Evolutionary conservation across 2,113 vertebrate genomes (phyloP).

Genomic region (Leptocoma aspasia): DNA sequence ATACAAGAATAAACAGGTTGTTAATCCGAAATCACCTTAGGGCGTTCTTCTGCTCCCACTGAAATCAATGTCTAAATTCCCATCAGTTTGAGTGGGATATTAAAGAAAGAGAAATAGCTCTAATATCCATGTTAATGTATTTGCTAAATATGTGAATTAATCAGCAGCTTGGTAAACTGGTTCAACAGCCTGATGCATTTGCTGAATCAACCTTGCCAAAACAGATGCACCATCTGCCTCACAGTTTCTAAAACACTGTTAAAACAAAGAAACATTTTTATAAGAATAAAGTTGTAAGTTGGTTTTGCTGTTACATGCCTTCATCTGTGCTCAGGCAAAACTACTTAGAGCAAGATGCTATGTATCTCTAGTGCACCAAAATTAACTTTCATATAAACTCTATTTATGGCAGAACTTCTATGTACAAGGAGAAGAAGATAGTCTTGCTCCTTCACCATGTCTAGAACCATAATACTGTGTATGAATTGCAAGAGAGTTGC

Average conservation of each 20-base stretch:
- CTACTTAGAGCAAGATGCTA: neutral
- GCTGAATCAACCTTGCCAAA: conserved; percentile 56
- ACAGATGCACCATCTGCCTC: conserved; percentile 36
- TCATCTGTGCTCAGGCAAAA: neutral
- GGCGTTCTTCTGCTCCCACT: conserved; percentile 20
- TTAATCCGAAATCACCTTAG: conserved; percentile 23
- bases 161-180: conserved; percentile 52
- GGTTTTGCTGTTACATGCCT: neutral
- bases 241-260: neutral
- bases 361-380: neutral
- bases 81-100: conserved; percentile 39
- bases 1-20: conserved; percentile 42
- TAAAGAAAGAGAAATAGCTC: conserved; percentile 17
- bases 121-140: conserved; percentile 62
- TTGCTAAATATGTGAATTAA: conserved; percentile 58
- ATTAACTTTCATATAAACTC: neutral
- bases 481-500: neutral
- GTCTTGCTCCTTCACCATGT: neutral
- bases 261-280: conserved; percentile 16
- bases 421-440: neutral
- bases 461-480: neutral
- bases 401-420: neutral
- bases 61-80: conserved; percentile 42
- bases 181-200: conserved; percentile 42
- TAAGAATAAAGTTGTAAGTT: neutral